phyloP scores from a whole-genome alignment of 2,888 invertebrate species.

The Polyploca ridens region DNA sequence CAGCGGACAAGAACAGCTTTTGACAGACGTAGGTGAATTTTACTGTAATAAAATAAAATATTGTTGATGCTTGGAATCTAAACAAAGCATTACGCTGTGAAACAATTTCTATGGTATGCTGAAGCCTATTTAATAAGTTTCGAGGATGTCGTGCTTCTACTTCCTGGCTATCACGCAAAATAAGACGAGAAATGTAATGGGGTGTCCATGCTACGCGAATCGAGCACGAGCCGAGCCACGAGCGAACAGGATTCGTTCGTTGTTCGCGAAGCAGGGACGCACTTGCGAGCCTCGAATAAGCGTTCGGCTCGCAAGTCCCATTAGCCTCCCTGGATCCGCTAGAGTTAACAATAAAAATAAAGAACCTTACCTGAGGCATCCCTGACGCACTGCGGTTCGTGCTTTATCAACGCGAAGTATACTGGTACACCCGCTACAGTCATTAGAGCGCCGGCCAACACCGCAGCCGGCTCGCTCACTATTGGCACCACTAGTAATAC shows the following conservation, averaged over 20 bases:
- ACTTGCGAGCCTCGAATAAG: too few species aligned
- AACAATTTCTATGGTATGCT: too few species aligned
- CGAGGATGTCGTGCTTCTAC: too few species aligned
- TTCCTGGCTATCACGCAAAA: too few species aligned
- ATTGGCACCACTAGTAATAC: constrained; percentile 92
- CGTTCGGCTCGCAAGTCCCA: too few species aligned
- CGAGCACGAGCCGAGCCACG: too few species aligned
- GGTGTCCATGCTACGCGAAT: too few species aligned
- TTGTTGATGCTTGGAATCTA: neutral
- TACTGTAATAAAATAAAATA: constrained; percentile 71
- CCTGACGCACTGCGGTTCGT: constrained; percentile 86
- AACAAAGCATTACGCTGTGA: neutral
- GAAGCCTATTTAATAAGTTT: neutral
- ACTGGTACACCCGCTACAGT: constrained; percentile 93
- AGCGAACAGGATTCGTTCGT: too few species aligned
- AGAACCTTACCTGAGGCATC: constrained; percentile 84
- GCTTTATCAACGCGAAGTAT: constrained; percentile 89
- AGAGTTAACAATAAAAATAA: neutral
- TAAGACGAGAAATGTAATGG: too few species aligned
- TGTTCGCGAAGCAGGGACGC: too few species aligned
- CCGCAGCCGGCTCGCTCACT: constrained; percentile 91
- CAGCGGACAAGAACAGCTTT: constrained; percentile 90
- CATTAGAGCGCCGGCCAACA: constrained; percentile 90
- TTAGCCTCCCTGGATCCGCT: too few species aligned
- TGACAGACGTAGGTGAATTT: constrained; percentile 86